A percentile compares a stretch with the other conserved stretches of the same genome.
Evolutionary conservation across 1,140 invertebrate genomes (phyloP).

Genomic region (Drosophila sp.): DNA sequence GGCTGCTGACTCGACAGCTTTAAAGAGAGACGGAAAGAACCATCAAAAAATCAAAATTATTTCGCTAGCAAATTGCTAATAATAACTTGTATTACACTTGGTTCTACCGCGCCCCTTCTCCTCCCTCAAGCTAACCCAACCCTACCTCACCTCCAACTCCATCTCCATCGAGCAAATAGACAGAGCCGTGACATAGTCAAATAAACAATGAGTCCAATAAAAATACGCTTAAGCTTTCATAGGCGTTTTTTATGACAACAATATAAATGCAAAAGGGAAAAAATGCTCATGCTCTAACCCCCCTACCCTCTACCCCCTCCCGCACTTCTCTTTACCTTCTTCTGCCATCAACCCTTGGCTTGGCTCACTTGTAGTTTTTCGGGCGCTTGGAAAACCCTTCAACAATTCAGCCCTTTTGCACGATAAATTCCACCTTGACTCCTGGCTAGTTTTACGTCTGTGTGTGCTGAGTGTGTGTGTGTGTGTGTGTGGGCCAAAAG

Average conservation of each 20-base stretch:
- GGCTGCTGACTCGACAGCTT: slow-evolving; percentile 41
- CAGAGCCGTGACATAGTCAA: slow-evolving; percentile 76
- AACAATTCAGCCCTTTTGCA: slow-evolving; percentile 65
- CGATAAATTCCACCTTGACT: slow-evolving; percentile 76
- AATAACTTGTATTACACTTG: slow-evolving; percentile 75
- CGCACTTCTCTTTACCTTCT: not conserved
- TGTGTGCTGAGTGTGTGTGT: slow-evolving; percentile 18
- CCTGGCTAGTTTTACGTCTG: slow-evolving; percentile 32
- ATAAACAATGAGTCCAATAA: slow-evolving; percentile 81
- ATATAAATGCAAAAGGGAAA: slow-evolving; percentile 79
- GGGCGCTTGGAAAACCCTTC: slow-evolving; percentile 57
- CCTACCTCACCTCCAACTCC: not conserved
- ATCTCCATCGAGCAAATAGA: slow-evolving; percentile 25
- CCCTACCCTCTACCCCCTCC: too few relatives aligned
- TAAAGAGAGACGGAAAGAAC: slow-evolving; percentile 21
- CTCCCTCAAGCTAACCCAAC: not conserved
- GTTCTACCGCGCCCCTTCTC: slow-evolving; percentile 32
- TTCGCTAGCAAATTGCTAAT: slow-evolving; percentile 78
- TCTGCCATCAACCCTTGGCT: not conserved
- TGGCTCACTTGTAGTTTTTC: slow-evolving; percentile 25
- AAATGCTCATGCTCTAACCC: slow-evolving; percentile 28
- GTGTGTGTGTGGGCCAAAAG: slow-evolving; percentile 34
- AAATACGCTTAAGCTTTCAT: slow-evolving; percentile 82
- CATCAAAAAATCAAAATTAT: slow-evolving; percentile 79
- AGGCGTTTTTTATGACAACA: slow-evolving; percentile 83